Percentiles rank a stretch among this genome's conserved stretches.
Conservation (phyloP, 2,113 vertebrate genomes). For the Equus quagga region DNA sequence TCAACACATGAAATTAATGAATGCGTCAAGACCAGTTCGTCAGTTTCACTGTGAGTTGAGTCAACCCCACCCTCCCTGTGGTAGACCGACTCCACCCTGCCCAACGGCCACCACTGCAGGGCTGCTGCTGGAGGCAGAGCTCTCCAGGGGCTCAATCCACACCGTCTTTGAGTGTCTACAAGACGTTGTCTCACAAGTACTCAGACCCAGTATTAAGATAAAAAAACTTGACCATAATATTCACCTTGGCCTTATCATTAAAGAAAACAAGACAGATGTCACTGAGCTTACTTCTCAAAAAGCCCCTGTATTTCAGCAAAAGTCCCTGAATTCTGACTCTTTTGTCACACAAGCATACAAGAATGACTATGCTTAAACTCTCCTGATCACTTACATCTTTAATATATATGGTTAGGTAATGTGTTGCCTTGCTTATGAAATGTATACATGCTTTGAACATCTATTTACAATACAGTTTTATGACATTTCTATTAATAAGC, state of each 20-base stretch:
- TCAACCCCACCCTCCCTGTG: neutral
- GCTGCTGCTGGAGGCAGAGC: rapidly evolving
- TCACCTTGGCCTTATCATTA: constrained; percentile 14
- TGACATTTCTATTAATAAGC: neutral
- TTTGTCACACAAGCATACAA: neutral
- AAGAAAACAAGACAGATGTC: neutral
- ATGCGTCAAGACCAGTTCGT: neutral
- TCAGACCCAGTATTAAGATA: neutral
- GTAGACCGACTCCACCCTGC: neutral
- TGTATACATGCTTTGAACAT: neutral
- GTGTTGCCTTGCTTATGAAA: neutral
- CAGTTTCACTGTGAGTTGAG: neutral
- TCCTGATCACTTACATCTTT: neutral
- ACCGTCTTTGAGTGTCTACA: neutral
- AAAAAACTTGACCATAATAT: neutral
- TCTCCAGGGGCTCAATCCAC: neutral
- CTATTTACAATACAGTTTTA: constrained; percentile 6
- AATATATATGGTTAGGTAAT: neutral
- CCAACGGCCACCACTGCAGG: too few relatives aligned
- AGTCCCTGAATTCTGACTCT: neutral
- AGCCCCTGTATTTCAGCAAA: neutral
- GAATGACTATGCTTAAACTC: neutral
- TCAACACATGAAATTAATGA: neutral
- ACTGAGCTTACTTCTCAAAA: constrained; percentile 12
- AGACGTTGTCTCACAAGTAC: neutral